Evolutionary conservation across 2,888 invertebrate genomes (phyloP).

Genomic region (Drosophila meridionalis): DNA sequence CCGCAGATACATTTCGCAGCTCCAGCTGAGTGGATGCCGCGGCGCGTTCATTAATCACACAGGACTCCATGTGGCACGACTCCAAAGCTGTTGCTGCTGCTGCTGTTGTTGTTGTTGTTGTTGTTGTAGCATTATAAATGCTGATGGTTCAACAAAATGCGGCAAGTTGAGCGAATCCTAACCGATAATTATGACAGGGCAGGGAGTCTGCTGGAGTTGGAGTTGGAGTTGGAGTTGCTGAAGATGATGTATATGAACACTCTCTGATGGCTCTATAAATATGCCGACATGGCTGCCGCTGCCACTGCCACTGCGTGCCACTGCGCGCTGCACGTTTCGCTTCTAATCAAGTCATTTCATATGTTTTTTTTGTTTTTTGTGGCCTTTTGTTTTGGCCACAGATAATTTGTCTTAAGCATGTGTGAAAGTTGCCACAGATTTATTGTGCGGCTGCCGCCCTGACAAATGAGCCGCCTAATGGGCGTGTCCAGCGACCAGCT

Average conservation of each 20-base stretch:
- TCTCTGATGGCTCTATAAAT: conserved; percentile 60
- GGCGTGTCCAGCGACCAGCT: conserved; percentile 44
- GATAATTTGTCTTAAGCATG: conserved; percentile 77
- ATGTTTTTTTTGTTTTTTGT: background rate
- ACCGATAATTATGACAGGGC: conserved; percentile 83
- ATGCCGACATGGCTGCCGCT: conserved; percentile 38
- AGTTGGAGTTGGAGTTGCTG: conserved; percentile 49
- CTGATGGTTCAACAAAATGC: conserved; percentile 78
- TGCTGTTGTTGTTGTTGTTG: conserved; percentile 1
- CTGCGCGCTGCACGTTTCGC: conserved; percentile 34
- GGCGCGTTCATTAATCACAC: conserved; percentile 83
- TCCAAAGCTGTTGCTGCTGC: background rate
- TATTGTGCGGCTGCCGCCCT: conserved; percentile 54
- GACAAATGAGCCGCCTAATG: conserved; percentile 74
- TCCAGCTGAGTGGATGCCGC: conserved; percentile 53
- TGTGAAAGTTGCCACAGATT: conserved; percentile 79
- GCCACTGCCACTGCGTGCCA: conserved; percentile 23
- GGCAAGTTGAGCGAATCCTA: conserved; percentile 76
- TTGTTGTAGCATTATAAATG: conserved; percentile 60
- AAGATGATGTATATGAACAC: conserved; percentile 69
- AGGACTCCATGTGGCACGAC: conserved; percentile 27
- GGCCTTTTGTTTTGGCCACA: conserved; percentile 66
- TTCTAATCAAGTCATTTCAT: conserved; percentile 77
- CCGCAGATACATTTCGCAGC: conserved; percentile 75
- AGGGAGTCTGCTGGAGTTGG: conserved; percentile 67